Base-by-base conservation (phyloP, 2,113 vertebrate genomes). In the Dermatemys mawii region DNA sequence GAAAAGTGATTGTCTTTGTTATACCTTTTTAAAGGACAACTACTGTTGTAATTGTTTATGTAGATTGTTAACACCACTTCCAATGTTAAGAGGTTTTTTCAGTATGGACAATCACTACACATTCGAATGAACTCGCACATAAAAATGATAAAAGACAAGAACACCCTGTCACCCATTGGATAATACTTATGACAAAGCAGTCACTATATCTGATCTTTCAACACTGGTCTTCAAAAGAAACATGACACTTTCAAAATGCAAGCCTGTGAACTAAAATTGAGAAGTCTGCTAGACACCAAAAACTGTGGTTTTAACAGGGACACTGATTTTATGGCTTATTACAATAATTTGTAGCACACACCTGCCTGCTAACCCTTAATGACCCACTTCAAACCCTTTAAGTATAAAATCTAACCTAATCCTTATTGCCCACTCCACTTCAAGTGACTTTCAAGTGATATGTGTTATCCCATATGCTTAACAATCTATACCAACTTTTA, bases 61-160 rank as follows among this genome's bases (percentile, higher is more conserved):
- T 14, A 90, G 53, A 44, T 84, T 86, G 80, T 83, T 81, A 93
- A 70, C n/a, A 49, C 75, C 48, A 81, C 5, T 67, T 1, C 14
- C 44, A 38, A 24, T 94, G 16, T 92, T 84, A 88, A 67, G 29
- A 95, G 26, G 21, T 13, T 92, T 86, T 83, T 83, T 91, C 95
- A 51, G 26, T 4, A n/a, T 26, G 29, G 32, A 63, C 14, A 63
- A 29, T 35, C 57, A 63, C 57, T 63, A 63, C 6, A 35, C 57
- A 35, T 32, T 32, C 12, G 3, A 60, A 29, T 32, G 12, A 60
- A 60, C 55, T 60, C 29, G 5, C 26, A 11, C 54, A 55, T 12
- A 32, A 57, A 57, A 57, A 57, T 57, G 55, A 29, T 29, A 57
- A 57, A 57, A 57, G 27, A 57, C 11, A 57, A 32, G 27, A 29